phyloP scores from a whole-genome alignment of 2,797 vertebrate genomes.

The Coluber constrictor region DNA sequence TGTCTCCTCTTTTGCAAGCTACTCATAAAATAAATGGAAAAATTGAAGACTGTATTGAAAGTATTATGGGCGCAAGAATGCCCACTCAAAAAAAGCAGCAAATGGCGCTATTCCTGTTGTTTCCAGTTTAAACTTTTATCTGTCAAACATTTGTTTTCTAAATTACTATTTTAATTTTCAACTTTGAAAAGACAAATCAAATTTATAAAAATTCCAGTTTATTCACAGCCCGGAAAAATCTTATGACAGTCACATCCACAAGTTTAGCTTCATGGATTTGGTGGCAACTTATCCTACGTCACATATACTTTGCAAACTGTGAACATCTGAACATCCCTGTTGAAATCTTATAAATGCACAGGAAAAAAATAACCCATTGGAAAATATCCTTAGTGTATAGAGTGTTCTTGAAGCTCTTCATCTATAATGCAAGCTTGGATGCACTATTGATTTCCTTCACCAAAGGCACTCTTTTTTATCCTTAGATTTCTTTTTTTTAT shows the following conservation, averaged over 20 bases:
- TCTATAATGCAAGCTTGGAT: slow-evolving; percentile 42
- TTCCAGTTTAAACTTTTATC: neutral
- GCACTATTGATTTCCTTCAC: slow-evolving; percentile 45
- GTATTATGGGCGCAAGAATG: neutral
- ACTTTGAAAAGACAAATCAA: neutral
- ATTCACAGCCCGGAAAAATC: neutral
- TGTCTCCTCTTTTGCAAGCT: neutral
- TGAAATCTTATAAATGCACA: neutral
- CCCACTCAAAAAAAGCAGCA: neutral
- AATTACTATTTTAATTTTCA: neutral
- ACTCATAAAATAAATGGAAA: neutral
- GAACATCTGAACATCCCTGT: neutral
- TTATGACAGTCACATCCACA: neutral
- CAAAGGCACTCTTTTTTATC: neutral
- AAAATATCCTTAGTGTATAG: neutral
- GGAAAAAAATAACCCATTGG: neutral
- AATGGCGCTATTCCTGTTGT: neutral
- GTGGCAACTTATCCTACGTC: neutral
- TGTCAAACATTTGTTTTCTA: neutral
- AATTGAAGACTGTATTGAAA: neutral
- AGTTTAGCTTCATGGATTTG: neutral
- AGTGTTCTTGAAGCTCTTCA: slow-evolving; percentile 10
- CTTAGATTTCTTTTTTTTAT: neutral
- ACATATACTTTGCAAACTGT: neutral
- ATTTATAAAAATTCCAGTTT: neutral